A percentile compares a stretch with the other conserved stretches of the same genome.
Conservation (phyloP, 2,113 vertebrate genomes). For the Oncorhynchus keta region DNA sequence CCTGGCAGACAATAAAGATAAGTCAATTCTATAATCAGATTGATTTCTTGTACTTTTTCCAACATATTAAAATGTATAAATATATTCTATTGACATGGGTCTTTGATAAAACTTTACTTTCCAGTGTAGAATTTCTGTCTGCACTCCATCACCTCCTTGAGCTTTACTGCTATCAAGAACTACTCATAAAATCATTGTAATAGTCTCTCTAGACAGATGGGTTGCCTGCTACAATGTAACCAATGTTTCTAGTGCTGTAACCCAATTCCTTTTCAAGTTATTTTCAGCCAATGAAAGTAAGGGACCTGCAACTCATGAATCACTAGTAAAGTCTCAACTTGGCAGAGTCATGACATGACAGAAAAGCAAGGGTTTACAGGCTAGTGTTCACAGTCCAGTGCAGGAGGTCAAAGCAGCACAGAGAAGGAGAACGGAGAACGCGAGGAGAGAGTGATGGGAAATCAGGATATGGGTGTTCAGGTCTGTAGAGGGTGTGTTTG, state of each 20-base stretch:
- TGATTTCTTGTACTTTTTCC: neutral
- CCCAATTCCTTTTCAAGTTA: neutral
- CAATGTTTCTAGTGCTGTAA: too few species aligned
- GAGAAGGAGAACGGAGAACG: neutral
- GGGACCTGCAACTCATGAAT: neutral
- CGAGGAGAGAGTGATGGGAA: neutral
- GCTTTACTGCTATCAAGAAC: neutral
- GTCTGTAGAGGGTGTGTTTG: conserved; percentile 3
- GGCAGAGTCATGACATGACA: neutral
- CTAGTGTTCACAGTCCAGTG: neutral
- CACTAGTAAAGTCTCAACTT: neutral
- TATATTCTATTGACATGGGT: neutral
- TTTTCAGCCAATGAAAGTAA: neutral
- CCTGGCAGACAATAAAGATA: neutral
- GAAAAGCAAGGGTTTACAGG: neutral
- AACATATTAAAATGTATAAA: neutral
- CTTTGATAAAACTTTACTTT: too few species aligned
- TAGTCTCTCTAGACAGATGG: too few species aligned
- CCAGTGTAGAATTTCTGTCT: neutral
- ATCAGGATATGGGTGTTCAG: neutral
- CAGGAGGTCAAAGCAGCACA: neutral
- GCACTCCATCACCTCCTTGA: neutral
- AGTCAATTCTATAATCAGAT: neutral
- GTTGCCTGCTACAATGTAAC: too few species aligned
- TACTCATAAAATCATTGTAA: too few species aligned